Conservation (phyloP, 2,113 vertebrate species). For the Aphyosemion australe region DNA sequence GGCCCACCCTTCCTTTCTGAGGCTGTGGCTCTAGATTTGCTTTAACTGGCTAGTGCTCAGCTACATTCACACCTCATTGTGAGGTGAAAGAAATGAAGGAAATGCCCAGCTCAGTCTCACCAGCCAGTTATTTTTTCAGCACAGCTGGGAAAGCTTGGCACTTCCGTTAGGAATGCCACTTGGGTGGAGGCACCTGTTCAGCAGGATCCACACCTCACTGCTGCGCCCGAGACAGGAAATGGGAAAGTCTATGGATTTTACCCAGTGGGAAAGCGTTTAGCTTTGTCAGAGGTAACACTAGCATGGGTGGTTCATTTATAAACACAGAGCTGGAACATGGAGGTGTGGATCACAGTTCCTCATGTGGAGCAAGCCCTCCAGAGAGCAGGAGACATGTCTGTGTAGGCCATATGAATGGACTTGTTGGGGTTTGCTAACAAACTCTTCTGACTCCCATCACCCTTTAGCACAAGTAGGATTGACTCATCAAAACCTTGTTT, state of each 20-base stretch:
- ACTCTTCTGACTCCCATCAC: too few relatives aligned
- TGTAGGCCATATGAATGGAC: constrained; percentile 1
- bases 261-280: constrained; percentile 29
- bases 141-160: constrained; percentile 15
- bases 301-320: constrained; percentile 47
- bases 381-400: background rate
- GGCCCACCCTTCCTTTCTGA: background rate
- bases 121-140: constrained; percentile 43
- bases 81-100: constrained; percentile 58
- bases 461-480: too few relatives aligned
- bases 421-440: background rate
- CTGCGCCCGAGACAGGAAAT: constrained; percentile 20
- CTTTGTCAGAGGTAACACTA: constrained; percentile 48
- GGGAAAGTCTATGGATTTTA: constrained; percentile 8
- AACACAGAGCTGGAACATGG: constrained; percentile 45
- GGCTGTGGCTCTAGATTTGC: background rate
- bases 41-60: constrained; percentile 10
- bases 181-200: constrained; percentile 45
- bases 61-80: constrained; percentile 55
- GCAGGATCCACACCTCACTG: constrained; percentile 9
- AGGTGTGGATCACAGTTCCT: constrained; percentile 27
- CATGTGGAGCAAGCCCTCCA: constrained; percentile 13
- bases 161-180: constrained; percentile 13
- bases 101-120: constrained; percentile 40
- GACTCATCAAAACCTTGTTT: too few relatives aligned